These are phyloP conservation scores for Xyliphius kryptos DNA, from an alignment of 2,113 vertebrate species.

Conservation along the genomic window DNA sequence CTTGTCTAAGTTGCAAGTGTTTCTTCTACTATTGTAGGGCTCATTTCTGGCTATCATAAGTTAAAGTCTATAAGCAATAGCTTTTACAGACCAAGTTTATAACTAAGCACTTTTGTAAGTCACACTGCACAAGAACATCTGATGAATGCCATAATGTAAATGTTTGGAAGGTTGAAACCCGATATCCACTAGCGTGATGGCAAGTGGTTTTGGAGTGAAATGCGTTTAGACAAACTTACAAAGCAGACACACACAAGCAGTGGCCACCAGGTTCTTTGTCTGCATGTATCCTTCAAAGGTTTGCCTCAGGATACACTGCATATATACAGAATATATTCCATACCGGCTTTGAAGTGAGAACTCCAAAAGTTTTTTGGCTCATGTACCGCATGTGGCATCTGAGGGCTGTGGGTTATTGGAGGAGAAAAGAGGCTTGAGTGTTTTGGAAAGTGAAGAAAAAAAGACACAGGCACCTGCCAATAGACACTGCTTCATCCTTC, in stretches of 20 bases:
- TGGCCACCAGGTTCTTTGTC: slow-evolving; percentile 60
- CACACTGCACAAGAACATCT: no score
- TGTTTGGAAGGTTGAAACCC: no score
- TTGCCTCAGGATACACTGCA: slow-evolving; percentile 65
- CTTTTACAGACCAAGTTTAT: no score
- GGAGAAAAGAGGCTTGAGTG: slow-evolving; percentile 51
- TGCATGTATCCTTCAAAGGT: slow-evolving; percentile 67
- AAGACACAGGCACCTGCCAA: slow-evolving; percentile 60
- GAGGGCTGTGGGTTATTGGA: slow-evolving; percentile 63
- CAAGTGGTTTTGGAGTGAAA: slow-evolving; percentile 54
- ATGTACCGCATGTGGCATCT: slow-evolving; percentile 55
- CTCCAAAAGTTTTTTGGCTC: slow-evolving; percentile 68
- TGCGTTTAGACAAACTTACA: slow-evolving; percentile 68
- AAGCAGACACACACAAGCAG: slow-evolving; percentile 46
- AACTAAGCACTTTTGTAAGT: no score
- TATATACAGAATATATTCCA: slow-evolving; percentile 65
- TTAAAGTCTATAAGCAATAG: no score
- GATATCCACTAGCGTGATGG: slow-evolving; percentile 41
- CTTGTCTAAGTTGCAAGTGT: no score
- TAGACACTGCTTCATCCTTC: slow-evolving; percentile 49
- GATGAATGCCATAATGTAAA: no score
- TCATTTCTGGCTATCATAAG: no score
- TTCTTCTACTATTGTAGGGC: no score
- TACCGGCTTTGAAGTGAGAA: slow-evolving; percentile 69
- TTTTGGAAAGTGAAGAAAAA: slow-evolving; percentile 25